Conservation (phyloP, 2,113 vertebrate species). For the Pelodiscus sinensis region DNA sequence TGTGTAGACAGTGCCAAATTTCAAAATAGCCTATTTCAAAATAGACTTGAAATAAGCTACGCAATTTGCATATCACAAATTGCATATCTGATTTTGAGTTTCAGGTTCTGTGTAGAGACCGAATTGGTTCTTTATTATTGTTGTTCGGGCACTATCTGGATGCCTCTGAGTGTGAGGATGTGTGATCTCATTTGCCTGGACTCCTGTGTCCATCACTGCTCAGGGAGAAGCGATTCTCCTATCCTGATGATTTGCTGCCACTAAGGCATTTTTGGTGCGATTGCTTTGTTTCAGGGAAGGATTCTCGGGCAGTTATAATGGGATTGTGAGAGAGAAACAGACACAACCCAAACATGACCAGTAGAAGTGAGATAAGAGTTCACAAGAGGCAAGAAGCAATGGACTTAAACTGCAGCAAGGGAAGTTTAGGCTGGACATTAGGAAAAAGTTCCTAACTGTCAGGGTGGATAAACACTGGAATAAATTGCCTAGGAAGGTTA, state of each 20-base stretch:
- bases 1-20: too few species aligned
- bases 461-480: too few species aligned
- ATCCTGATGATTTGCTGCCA: background rate
- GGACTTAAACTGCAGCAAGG: too few species aligned
- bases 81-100: too few species aligned
- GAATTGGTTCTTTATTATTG: background rate
- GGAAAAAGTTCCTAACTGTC: too few species aligned
- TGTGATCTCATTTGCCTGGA: background rate
- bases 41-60: too few species aligned
- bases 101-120: background rate
- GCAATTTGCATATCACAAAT: too few species aligned
- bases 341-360: background rate
- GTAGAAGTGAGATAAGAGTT: background rate
- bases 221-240: background rate
- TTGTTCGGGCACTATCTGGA: background rate
- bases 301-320: background rate
- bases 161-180: background rate
- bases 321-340: background rate
- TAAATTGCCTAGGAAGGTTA: too few species aligned
- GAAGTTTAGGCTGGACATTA: too few species aligned
- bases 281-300: background rate
- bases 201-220: background rate
- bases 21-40: too few species aligned
- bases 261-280: background rate
- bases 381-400: background rate